Percentiles rank a stretch among this genome's conserved stretches.
These are phyloP conservation scores for Sinocyclocheilus maitianheensis DNA, from an alignment of 2,113 vertebrate genomes.

Conservation along the genomic window DNA sequence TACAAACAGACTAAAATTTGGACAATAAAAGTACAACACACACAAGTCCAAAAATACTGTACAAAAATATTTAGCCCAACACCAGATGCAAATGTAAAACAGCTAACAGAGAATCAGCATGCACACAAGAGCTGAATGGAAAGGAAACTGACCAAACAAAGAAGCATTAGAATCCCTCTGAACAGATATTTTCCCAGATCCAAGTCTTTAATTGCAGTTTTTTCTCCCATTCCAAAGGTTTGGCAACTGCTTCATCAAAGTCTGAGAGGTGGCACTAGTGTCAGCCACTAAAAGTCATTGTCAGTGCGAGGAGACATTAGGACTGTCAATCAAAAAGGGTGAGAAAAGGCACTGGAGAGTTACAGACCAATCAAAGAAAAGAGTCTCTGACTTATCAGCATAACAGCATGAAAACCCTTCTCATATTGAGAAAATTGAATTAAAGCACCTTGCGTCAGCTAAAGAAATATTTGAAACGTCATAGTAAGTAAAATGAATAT, in stretches of 20 bases:
- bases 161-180: not conserved
- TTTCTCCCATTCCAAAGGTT: not conserved
- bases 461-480: not conserved
- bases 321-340: not conserved
- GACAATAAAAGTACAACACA: not conserved
- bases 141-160: not conserved
- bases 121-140: not conserved
- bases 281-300: not conserved
- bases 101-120: not conserved
- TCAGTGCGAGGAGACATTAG: not conserved
- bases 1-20: not conserved
- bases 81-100: constrained; percentile 9
- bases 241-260: not conserved
- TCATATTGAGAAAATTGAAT: not conserved
- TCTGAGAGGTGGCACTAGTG: not conserved
- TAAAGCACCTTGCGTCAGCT: not conserved
- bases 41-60: not conserved
- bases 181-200: not conserved
- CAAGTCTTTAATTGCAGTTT: not conserved
- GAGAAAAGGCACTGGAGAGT: not conserved
- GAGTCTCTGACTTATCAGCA: not conserved
- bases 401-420: not conserved
- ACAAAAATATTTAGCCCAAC: not conserved
- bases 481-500: not conserved
- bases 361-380: not conserved